Evolutionary conservation across 1,140 invertebrate genomes (phyloP).

Genomic region (Sitobion miscanthi): DNA sequence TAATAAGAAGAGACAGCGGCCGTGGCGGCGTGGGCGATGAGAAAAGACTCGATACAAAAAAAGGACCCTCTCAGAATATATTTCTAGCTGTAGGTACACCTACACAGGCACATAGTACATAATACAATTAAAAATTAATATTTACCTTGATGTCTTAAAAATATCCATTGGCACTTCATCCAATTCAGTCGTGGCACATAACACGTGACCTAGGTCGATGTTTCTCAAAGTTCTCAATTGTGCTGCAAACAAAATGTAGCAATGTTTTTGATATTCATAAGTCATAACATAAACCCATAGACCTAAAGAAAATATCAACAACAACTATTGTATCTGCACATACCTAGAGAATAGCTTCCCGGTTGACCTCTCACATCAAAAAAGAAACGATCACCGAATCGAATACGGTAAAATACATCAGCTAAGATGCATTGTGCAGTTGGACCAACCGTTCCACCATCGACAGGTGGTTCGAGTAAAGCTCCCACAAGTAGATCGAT

Average conservation of each 20-base stretch:
- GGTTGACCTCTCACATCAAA: constrained; percentile 76
- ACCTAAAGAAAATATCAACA: neutral
- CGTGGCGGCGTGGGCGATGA: too few relatives aligned
- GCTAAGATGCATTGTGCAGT: constrained; percentile 84
- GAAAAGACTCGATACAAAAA: too few relatives aligned
- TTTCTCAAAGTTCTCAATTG: neutral
- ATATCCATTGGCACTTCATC: neutral
- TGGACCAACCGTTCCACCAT: constrained; percentile 77
- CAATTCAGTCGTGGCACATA: neutral
- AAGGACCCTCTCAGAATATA: too few relatives aligned
- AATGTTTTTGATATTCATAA: neutral
- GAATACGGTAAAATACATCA: constrained; percentile 80
- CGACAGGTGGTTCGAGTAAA: constrained; percentile 72
- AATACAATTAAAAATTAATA: neutral
- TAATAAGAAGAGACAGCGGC: too few relatives aligned
- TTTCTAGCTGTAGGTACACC: neutral
- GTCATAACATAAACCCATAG: neutral
- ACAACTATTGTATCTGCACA: constrained; percentile 58
- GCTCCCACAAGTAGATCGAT: constrained; percentile 85
- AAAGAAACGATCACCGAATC: constrained; percentile 80
- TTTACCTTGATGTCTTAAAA: neutral
- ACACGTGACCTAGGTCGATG: neutral
- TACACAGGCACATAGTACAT: neutral
- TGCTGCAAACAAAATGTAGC: neutral
- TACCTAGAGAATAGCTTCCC: constrained; percentile 76